Conservation (phyloP, 2,113 vertebrate species). For the Phaethornis superciliosus region DNA sequence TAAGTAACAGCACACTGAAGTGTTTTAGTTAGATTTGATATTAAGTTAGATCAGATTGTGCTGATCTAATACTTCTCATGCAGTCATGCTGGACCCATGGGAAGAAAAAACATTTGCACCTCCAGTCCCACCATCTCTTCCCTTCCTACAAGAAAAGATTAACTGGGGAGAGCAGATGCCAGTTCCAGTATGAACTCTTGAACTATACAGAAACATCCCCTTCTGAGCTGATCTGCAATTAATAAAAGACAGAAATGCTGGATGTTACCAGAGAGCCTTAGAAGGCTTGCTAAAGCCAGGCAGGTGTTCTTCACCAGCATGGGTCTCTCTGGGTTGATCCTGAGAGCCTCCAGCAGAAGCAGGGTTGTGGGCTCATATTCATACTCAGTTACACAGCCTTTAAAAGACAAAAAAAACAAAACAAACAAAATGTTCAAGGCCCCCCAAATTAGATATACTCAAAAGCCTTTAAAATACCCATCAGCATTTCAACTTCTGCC, state of each 20-base stretch:
- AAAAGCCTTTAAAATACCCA: background rate
- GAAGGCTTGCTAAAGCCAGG: conserved; percentile 72
- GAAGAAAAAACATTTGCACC: background rate
- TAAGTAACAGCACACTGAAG: background rate
- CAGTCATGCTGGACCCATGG: too few relatives aligned
- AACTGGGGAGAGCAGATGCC: background rate
- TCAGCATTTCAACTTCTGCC: background rate
- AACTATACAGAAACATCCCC: background rate
- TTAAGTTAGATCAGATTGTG: background rate
- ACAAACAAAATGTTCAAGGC: background rate
- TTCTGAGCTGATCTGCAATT: background rate
- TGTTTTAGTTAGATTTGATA: background rate
- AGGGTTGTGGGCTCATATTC: conserved; percentile 45
- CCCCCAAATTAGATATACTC: background rate
- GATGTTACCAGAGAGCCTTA: conserved; percentile 73
- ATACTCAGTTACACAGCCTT: conserved; percentile 68
- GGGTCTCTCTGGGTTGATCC: conserved; percentile 23
- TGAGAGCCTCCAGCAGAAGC: conserved; percentile 61
- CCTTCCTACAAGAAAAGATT: background rate
- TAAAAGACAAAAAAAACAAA: background rate
- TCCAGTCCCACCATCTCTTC: background rate
- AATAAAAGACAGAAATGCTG: background rate
- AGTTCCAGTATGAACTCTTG: background rate
- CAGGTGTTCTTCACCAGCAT: conserved; percentile 68
- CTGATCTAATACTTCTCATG: background rate